phyloP scores from a whole-genome alignment of 2,113 vertebrate genomes.

The Brienomyrus brachyistius region DNA sequence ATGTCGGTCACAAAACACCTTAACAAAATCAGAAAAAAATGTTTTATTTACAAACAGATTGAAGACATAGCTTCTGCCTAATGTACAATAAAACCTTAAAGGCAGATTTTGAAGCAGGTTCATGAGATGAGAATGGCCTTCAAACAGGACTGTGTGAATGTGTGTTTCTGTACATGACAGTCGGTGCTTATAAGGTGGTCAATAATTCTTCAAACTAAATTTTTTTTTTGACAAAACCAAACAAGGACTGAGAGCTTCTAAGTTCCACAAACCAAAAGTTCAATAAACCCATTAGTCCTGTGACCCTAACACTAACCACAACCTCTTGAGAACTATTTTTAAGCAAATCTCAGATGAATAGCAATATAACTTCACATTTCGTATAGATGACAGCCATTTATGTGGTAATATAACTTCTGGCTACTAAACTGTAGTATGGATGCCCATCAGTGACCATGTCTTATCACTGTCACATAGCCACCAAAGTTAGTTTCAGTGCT shows the following conservation, averaged over 20 bases:
- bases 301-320: background rate
- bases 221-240: background rate
- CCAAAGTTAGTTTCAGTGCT: background rate
- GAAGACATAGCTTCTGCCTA: background rate
- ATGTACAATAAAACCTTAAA: background rate
- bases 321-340: background rate
- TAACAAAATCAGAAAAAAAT: background rate
- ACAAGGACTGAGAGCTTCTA: background rate
- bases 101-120: background rate
- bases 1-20: background rate
- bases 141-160: background rate
- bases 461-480: background rate
- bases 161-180: background rate
- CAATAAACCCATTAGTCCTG: background rate
- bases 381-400: background rate
- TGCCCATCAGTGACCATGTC: background rate
- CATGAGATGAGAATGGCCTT: background rate
- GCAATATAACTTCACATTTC: background rate
- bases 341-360: background rate
- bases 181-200: background rate
- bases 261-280: background rate
- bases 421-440: background rate
- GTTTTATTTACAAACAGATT: constrained; percentile 9
- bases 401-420: background rate
- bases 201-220: background rate